A percentile compares a stretch with the other conserved stretches of the same genome.
Evolutionary conservation across 2,888 invertebrate genomes (phyloP).

Genomic region (Lepidochrysops patricia): DNA sequence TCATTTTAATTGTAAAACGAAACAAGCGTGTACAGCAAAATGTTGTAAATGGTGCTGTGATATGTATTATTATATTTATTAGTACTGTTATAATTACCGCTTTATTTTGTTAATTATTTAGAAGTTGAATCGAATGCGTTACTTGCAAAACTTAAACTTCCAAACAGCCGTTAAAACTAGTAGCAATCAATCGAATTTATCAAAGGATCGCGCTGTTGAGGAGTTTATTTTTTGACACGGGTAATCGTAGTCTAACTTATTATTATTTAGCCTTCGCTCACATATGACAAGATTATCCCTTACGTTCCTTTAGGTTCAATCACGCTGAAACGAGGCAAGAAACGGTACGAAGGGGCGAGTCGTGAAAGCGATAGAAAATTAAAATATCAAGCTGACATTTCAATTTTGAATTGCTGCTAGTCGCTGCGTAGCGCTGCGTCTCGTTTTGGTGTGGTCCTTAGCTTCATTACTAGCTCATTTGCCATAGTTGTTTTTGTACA

Average conservation of each 20-base stretch:
- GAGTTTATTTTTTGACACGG: background rate
- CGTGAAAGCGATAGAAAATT: no score
- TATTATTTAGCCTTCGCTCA: conserved; percentile 1
- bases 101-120: conserved; percentile 10
- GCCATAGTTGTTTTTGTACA: background rate
- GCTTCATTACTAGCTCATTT: background rate
- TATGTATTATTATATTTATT: conserved; percentile 52
- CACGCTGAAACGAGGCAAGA: no score
- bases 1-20: conserved; percentile 29
- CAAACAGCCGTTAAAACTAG: background rate
- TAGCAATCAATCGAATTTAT: background rate
- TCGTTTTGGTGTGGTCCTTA: no score
- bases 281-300: conserved; percentile 1
- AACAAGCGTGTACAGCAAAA: conserved; percentile 40
- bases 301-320: background rate
- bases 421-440: no score
- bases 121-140: conserved; percentile 1
- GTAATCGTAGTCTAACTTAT: conserved; percentile 2
- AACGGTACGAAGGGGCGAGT: no score
- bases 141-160: background rate
- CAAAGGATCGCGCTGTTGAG: background rate
- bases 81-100: conserved; percentile 20
- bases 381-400: no score
- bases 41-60: conserved; percentile 55
- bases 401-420: no score